Base-by-base conservation (phyloP, 2,797 vertebrate species). In the Holocentrus rufus region DNA sequence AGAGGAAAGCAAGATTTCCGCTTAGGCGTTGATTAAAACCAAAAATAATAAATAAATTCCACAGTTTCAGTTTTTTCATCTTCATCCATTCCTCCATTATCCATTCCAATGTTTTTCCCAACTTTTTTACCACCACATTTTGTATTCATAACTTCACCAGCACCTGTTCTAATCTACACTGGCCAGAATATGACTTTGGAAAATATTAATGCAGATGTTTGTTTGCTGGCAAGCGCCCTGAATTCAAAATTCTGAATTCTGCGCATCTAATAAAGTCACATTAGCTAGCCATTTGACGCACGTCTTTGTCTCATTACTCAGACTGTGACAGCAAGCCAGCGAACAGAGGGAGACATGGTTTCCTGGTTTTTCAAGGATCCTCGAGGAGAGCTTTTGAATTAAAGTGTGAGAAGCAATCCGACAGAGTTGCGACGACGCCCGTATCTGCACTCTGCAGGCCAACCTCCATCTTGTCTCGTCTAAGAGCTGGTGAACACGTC, bases 401-500 rank as follows among this genome's bases (percentile, higher is more conserved):
- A 66, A 72, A 74, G 74, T 64, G 49, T 64, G 56, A 65, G 54
- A 67, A 62, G 27, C 70, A 72, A 80, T 80, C 74, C 15, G 27
- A 66, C 25, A 53, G 63, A 72, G 55, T 77, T 69, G 77, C 57
- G 65, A 71, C 50, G 69, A 76, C 81, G 72, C 25, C 60, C 72
- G 13, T 84, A 86, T 90, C 79, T 82, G 72, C 30, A 18, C 72
- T 69, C 57, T 58, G 50, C 72, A 70, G 65, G 69, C 39, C 5
- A 39, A 66, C 80, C 85, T 82, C 77, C 84, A 80, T 88, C 75
- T 86, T 77, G 69, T 87, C 67, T 74, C 5, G 52, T 69, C 57
- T 70, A 6, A 73, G 76, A 72, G 68, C 76, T 23, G 63, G 57
- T 44, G 7, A 85, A 75, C 56, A 55, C 23, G 60, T 77, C 82